Base-by-base conservation (phyloP, 2,797 vertebrate genomes). In the Glyptemys insculpta region DNA sequence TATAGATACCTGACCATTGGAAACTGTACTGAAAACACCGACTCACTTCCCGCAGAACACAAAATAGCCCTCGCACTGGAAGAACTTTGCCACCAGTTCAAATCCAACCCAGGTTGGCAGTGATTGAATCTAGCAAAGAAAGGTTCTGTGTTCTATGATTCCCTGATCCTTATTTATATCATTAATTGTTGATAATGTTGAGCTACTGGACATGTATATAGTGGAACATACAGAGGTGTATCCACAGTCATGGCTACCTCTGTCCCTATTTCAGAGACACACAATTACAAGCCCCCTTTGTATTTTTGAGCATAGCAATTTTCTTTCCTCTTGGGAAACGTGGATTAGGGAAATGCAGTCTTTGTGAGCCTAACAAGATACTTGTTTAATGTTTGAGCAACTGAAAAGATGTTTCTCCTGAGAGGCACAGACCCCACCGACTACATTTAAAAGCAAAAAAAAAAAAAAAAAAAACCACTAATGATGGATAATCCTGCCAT, bases 131-230 rank as follows among this genome's bases (percentile, higher is more conserved):
- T 41, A 44, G 76, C 82, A 81, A 57, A 84, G 74, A 88, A 81
- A 68, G 82, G 47, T n/a, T 88, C 41, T 74, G n/a, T 50, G 82
- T 88, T 62, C 53, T 29, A 59, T 16, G 72, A 53, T 84, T 86
- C 88, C 81, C 41, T 52, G 82, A 72, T 41, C 52, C 86, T 82
- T 81, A 50, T 78, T 85, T 88, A 81, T 85, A 74, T 81, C 53
- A 88, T 92, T 85, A 80, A 85, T 52, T 76, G 62, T 76, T 85
- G 84, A 83, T 88, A 92, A 88, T 54, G 44, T 44, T 92, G 81
- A 85, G 76, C 62, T 59, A 41, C 47, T 74, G 80, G 91, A 85
- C 76, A 88, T 54, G 72, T 41, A 41, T 85, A 72, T 76, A 12
- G 59, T 34, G 29, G 82, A 88, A 92, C 59, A 85, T 85, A 81